A percentile compares a stretch with the other conserved stretches of the same genome.
Evolutionary conservation across 2,797 vertebrate species (phyloP).

Genomic region (Anniella stebbinsi): DNA sequence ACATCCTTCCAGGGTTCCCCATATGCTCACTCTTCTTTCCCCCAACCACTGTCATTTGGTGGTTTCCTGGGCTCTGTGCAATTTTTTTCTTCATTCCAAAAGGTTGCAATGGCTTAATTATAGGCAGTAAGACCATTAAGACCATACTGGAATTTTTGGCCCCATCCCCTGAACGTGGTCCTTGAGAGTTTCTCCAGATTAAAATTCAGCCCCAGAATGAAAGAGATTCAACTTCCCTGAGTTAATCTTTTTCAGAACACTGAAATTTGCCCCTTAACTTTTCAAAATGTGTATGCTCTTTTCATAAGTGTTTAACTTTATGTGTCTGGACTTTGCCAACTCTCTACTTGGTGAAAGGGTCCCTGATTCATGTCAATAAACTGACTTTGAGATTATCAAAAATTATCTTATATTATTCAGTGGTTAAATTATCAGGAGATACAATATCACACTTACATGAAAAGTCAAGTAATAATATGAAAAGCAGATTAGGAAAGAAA

Average conservation of each 20-base stretch:
- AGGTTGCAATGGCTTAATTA: no score
- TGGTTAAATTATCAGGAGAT: neutral
- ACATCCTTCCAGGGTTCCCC: no score
- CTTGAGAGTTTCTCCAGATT: no score
- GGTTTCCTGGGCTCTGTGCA: no score
- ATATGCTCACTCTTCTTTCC: no score
- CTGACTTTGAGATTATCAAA: neutral
- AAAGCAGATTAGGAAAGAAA: neutral
- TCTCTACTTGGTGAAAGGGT: neutral
- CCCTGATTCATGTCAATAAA: neutral
- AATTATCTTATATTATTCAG: neutral
- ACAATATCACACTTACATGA: neutral
- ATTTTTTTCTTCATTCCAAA: no score
- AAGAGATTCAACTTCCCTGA: no score
- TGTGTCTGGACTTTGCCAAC: neutral
- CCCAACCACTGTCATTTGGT: neutral
- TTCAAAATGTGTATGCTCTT: neutral
- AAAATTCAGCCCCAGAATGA: no score
- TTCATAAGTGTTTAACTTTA: conserved; percentile 1
- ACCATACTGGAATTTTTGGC: no score
- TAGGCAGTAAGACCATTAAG: no score
- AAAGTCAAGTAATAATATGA: neutral
- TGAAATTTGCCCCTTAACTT: neutral
- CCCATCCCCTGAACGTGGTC: no score
- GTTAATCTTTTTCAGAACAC: neutral